These are phyloP conservation scores for Sebastes minor DNA, from an alignment of 2,797 vertebrate genomes.

Conservation along the genomic window DNA sequence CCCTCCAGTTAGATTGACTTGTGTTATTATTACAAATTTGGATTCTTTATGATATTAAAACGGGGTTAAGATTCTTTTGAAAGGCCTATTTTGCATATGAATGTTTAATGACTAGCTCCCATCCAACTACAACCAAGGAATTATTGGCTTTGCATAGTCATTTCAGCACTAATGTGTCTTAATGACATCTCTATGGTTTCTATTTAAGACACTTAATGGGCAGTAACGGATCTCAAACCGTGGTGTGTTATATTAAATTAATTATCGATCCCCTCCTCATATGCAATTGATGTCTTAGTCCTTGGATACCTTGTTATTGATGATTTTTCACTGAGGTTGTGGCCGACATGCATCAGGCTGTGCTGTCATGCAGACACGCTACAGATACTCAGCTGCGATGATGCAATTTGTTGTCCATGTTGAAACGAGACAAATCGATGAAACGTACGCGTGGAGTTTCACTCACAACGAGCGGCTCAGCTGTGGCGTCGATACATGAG, in stretches of 20 bases:
- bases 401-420: conserved; percentile 16
- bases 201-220: conserved; percentile 68
- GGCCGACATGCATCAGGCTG: conserved; percentile 5
- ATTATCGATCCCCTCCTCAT: conserved; percentile 69
- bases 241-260: conserved; percentile 73
- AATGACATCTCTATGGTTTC: conserved; percentile 64
- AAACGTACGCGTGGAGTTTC: neutral
- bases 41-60: conserved; percentile 4
- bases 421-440: conserved; percentile 35
- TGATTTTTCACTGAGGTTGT: conserved; percentile 26
- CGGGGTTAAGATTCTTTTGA: neutral
- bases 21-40: conserved; percentile 10
- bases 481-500: neutral
- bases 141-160: conserved; percentile 54
- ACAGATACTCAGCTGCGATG: neutral
- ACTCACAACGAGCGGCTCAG: neutral
- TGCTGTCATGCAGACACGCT: neutral
- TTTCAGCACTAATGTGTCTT: conserved; percentile 62
- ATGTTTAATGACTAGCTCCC: conserved; percentile 43
- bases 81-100: conserved; percentile 46
- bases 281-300: conserved; percentile 64
- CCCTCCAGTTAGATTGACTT: conserved; percentile 6
- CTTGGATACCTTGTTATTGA: conserved; percentile 60
- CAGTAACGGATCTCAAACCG: conserved; percentile 68
- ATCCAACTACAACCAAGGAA: conserved; percentile 41